Base-by-base conservation (phyloP, 2,113 vertebrate species). In the Cyprinodon variegatus region DNA sequence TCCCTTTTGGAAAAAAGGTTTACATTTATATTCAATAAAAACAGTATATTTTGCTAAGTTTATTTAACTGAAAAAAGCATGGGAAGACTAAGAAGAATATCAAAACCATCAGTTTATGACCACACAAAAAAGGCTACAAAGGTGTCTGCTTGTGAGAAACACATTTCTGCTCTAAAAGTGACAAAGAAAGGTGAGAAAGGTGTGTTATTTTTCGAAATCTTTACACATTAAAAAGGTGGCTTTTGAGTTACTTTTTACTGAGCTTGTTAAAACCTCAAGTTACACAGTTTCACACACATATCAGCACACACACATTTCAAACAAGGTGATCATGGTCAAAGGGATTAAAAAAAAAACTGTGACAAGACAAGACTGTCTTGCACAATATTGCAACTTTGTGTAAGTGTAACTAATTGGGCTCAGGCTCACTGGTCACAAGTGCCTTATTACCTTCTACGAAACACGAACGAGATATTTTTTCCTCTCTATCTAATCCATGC, bases 381-480 rank as follows among this genome's bases (percentile, higher is more conserved):
- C 40, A 22, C 68, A 46, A 80, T 81, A 71, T 78, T 84, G 73
- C 62, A 73, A 83, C 66, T 78, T 79, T 74, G 39, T 80, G 74
- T 80, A 68, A 80, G 59, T 60, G 67, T 70, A 65, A 67, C 79
- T 90, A 87, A 88, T 88, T 90, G 87, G 86, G 62, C 79, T 68
- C 46, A 12, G 72, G 75, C 50, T 71, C n/a, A 61, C 40, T 68
- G 65, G 69, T 75, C 79, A 79, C 70, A 64, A 82, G 81, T 85
- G 67, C 72, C 85, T 90, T 84, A 87, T 87, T 89, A 90, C 79
- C 59, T 80, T 73, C 60, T 65, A 83, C 74, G 83, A 84, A 89
- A 86, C 77, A 84, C 38, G 37, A 29, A 41, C 76, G 67, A 71
- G 45, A 67, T 48, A 40, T 73, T 69, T 72, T 78, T 72, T 40